Conservation (phyloP, 2,888 invertebrate species). For the Drosophila basisetae region DNA sequence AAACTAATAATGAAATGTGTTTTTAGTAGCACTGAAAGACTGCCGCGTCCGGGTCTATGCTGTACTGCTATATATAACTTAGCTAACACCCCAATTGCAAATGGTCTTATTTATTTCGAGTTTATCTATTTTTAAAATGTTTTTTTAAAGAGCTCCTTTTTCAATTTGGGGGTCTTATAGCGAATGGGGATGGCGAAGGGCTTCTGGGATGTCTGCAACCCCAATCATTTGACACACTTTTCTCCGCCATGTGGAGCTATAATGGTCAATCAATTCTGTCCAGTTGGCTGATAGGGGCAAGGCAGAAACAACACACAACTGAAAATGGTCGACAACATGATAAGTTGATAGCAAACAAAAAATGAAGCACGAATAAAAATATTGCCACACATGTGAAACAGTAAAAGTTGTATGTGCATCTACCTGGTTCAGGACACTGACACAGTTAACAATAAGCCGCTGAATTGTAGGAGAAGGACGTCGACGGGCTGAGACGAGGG, state of each 20-base stretch:
- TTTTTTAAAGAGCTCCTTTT: not conserved
- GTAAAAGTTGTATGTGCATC: not conserved
- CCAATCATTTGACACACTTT: not conserved
- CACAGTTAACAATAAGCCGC: not conserved
- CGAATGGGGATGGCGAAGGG: not conserved
- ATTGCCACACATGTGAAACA: not conserved
- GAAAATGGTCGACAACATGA: conserved; percentile 27
- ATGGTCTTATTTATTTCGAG: not conserved
- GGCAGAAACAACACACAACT: not conserved
- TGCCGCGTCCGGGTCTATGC: too few relatives aligned
- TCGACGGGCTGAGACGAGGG: too few relatives aligned
- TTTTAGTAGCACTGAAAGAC: too few relatives aligned
- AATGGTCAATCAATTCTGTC: conserved; percentile 36
- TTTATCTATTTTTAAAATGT: not conserved
- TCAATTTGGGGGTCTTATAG: not conserved
- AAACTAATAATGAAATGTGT: not conserved
- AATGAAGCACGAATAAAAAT: not conserved
- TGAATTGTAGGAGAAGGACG: not conserved
- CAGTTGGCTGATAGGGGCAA: not conserved
- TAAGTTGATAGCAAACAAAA: conserved; percentile 13
- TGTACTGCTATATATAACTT: too few relatives aligned
- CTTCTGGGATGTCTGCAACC: not conserved
- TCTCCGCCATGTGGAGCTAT: conserved; percentile 15
- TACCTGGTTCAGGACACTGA: not conserved
- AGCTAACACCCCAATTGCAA: not conserved